A percentile compares a stretch with the other conserved stretches of the same genome.
Evolutionary conservation across 2,113 vertebrate genomes (phyloP).

Genomic region (Orycteropus afer): DNA sequence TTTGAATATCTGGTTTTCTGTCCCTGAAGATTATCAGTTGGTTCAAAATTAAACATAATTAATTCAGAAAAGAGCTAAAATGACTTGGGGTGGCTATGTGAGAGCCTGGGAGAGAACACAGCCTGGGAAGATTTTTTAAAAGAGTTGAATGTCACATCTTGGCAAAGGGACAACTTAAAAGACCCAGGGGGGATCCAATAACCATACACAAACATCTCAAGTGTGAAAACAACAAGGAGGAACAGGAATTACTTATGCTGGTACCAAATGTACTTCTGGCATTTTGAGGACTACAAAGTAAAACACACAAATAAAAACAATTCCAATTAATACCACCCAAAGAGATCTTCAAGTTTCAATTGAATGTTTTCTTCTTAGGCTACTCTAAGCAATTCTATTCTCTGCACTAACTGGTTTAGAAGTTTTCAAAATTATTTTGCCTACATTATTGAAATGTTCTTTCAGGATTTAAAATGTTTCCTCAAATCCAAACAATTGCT

Average conservation of each 20-base stretch:
- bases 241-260: slow-evolving; percentile 69
- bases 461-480: slow-evolving; percentile 7
- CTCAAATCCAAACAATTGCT: not conserved
- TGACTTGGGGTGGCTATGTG: not conserved
- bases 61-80: slow-evolving; percentile 44
- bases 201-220: slow-evolving; percentile 69
- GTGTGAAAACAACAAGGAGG: slow-evolving; percentile 67
- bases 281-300: slow-evolving; percentile 61
- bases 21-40: slow-evolving; percentile 47
- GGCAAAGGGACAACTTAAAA: slow-evolving; percentile 41
- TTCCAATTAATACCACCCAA: not conserved
- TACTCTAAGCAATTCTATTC: not conserved
- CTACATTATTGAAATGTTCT: not conserved
- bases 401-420: slow-evolving; percentile 1
- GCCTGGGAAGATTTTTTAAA: slow-evolving; percentile 10
- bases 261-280: slow-evolving; percentile 80
- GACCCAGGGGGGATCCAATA: slow-evolving; percentile 54
- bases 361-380: not conserved
- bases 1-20: slow-evolving; percentile 54
- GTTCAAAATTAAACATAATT: slow-evolving; percentile 58
- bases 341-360: not conserved
- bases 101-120: slow-evolving; percentile 2
- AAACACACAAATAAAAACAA: slow-evolving; percentile 57
- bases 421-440: not conserved
- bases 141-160: not conserved